phyloP scores from a whole-genome alignment of 2,888 invertebrate species.

The Strigamia maritima region DNA sequence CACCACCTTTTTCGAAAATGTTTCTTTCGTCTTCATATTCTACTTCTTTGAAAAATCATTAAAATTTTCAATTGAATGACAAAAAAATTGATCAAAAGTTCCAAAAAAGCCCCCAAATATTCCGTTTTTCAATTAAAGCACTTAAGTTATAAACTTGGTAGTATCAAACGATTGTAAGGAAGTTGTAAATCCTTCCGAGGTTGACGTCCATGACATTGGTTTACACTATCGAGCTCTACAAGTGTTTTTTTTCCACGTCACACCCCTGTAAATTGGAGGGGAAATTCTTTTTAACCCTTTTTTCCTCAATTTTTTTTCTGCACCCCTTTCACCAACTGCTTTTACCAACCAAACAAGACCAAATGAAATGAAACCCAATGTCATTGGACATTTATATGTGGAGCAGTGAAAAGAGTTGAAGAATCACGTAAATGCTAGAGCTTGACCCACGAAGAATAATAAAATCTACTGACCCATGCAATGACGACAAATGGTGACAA shows the following conservation, averaged over 20 bases:
- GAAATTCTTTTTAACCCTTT: background rate
- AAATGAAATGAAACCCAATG: background rate
- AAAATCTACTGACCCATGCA: slow-evolving; percentile 25
- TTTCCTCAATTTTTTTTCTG: background rate
- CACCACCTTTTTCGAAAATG: background rate
- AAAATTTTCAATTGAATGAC: background rate
- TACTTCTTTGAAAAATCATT: background rate
- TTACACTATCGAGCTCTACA: slow-evolving; percentile 13
- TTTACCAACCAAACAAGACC: slow-evolving; percentile 7
- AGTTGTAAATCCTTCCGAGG: slow-evolving; percentile 22
- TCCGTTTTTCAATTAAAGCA: slow-evolving; percentile 1
- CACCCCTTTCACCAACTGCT: background rate
- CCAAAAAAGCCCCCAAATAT: background rate
- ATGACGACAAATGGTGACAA: slow-evolving; percentile 18
- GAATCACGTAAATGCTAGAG: background rate
- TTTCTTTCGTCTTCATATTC: background rate
- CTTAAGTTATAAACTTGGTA: background rate
- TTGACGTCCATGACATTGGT: slow-evolving; percentile 25
- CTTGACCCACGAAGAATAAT: slow-evolving; percentile 17
- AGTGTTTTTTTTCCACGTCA: slow-evolving; percentile 10
- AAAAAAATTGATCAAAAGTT: background rate
- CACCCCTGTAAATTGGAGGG: background rate
- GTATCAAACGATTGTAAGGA: background rate
- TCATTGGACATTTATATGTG: slow-evolving; percentile 22
- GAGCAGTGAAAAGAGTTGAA: slow-evolving; percentile 6